These are phyloP conservation scores for Cyclina sinensis DNA, from an alignment of 1,140 invertebrate species.

Conservation along the genomic window DNA sequence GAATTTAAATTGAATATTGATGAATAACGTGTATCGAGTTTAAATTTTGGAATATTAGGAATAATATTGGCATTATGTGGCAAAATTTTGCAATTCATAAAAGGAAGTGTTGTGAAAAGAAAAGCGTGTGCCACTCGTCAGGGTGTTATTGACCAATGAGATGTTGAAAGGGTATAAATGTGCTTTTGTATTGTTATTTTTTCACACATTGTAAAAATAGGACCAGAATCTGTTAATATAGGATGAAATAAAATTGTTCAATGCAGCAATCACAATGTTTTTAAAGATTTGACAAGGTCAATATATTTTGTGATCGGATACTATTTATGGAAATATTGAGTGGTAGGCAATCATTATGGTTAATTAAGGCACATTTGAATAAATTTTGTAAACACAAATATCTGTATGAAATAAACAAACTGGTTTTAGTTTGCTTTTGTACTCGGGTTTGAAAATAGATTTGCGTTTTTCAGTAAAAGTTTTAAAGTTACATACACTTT, in stretches of 20 bases:
- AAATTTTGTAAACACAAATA: slow-evolving; percentile 50
- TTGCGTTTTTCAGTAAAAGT: too few species aligned
- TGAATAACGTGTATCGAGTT: slow-evolving; percentile 45
- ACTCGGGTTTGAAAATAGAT: too few species aligned
- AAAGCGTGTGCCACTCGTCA: slow-evolving; percentile 13
- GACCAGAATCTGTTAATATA: slow-evolving; percentile 49
- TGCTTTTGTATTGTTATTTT: slow-evolving; percentile 33
- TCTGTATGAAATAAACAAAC: slow-evolving; percentile 4
- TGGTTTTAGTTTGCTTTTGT: too few species aligned
- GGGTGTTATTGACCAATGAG: slow-evolving; percentile 50
- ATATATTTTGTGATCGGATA: not conserved
- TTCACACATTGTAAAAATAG: slow-evolving; percentile 32
- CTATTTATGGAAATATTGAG: slow-evolving; percentile 61
- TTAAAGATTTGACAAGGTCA: slow-evolving; percentile 29
- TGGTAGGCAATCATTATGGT: slow-evolving; percentile 8
- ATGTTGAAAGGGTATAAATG: not conserved
- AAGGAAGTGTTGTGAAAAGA: slow-evolving; percentile 4
- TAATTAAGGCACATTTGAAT: slow-evolving; percentile 62
- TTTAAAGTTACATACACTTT: too few species aligned
- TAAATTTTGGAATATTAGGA: slow-evolving; percentile 60
- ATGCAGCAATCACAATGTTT: slow-evolving; percentile 7
- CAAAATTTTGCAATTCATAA: slow-evolving; percentile 29
- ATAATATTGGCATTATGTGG: slow-evolving; percentile 33
- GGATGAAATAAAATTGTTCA: slow-evolving; percentile 35
- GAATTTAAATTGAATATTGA: slow-evolving; percentile 56